Evolutionary conservation across 2,113 vertebrate species (phyloP).

Genomic region (Carettochelys insculpta): DNA sequence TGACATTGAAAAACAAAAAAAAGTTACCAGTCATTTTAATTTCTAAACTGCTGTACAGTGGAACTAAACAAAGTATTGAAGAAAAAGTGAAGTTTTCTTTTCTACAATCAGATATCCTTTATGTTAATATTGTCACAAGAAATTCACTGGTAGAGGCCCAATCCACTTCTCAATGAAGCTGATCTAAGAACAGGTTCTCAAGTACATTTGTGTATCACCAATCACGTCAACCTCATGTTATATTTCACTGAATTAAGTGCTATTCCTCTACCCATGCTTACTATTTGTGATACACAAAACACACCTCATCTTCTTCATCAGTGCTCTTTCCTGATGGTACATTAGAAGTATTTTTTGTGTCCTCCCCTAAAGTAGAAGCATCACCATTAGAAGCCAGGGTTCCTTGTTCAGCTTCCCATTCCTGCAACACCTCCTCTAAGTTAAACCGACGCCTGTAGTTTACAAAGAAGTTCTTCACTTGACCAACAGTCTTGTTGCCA

Average conservation of each 20-base stretch:
- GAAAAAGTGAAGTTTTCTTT: conserved; percentile 71
- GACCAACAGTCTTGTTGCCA: conserved; percentile 98
- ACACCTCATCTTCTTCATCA: conserved; percentile 97
- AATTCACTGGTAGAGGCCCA: conserved; percentile 53
- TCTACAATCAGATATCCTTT: conserved; percentile 65
- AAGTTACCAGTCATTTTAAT: conserved; percentile 70
- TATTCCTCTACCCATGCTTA: conserved; percentile 79
- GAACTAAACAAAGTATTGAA: conserved; percentile 67
- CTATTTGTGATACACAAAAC: conserved; percentile 83
- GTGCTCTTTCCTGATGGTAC: conserved; percentile 96
- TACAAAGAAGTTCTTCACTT: conserved; percentile 99
- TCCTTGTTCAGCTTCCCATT: conserved; percentile 99
- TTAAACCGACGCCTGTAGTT: conserved; percentile 99
- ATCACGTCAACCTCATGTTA: conserved; percentile 75
- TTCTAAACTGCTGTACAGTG: conserved; percentile 67
- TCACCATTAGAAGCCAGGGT: conserved; percentile 92
- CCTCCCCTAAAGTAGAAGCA: conserved; percentile 90
- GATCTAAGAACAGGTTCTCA: conserved; percentile 54
- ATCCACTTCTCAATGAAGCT: conserved; percentile 54
- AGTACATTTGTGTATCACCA: conserved; percentile 72
- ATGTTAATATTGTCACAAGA: conserved; percentile 59
- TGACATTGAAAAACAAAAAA: conserved; percentile 43
- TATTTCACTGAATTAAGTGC: conserved; percentile 69
- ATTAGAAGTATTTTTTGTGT: conserved; percentile 92
- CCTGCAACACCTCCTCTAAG: conserved; percentile 99